Conservation (phyloP, 2,797 vertebrate genomes). For the Phalloptychus januarius region DNA sequence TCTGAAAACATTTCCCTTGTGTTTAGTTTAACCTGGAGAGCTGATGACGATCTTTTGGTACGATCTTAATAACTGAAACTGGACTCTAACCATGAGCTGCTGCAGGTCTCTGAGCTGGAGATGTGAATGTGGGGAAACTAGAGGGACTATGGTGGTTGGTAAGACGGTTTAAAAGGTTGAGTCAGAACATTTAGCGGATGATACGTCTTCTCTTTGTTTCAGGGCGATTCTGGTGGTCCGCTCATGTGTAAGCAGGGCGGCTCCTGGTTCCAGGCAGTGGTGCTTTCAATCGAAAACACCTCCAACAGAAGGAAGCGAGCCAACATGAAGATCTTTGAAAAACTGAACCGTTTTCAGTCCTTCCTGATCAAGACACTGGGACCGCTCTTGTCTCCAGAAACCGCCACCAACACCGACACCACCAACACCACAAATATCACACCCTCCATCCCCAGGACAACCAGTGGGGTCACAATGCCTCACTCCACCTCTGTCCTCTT, state of each 20-base stretch:
- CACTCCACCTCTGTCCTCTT: neutral
- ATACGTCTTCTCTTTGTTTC: neutral
- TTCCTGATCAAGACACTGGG: neutral
- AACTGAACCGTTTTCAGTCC: neutral
- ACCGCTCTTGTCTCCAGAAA: neutral
- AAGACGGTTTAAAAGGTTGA: neutral
- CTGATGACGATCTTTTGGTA: no score
- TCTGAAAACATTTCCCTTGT: neutral
- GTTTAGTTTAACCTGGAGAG: no score
- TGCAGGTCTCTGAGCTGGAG: no score
- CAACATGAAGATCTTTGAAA: neutral
- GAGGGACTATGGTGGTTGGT: neutral
- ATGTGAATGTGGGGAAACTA: neutral
- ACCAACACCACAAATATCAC: neutral
- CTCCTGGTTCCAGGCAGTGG: constrained; percentile 44
- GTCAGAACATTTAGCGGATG: neutral
- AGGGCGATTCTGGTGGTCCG: constrained; percentile 42
- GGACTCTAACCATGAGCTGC: neutral
- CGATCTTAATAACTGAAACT: neutral
- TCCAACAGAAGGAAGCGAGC: neutral
- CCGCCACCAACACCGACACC: accelerated
- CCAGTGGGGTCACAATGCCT: neutral
- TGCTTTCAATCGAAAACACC: neutral
- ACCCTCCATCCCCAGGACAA: neutral
- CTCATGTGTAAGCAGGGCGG: constrained; percentile 39